phyloP scores from a whole-genome alignment of 2,797 vertebrate species.

The Amblyopsis hoosieri region DNA sequence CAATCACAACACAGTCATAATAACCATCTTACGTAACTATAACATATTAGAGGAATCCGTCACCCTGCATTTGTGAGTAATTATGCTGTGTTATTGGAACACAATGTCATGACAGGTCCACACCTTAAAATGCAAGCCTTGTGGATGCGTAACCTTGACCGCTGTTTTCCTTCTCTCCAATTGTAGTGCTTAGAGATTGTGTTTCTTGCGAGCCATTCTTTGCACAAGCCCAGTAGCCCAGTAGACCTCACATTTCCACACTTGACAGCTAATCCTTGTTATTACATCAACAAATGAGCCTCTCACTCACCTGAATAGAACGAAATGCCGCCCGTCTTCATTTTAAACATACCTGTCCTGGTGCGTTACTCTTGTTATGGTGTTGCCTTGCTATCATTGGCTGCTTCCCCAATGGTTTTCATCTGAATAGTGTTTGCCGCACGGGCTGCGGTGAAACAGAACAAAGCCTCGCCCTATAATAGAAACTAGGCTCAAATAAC shows the following conservation, averaged over 20 bases:
- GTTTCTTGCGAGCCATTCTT: not conserved
- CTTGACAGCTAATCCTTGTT: slow-evolving; percentile 7
- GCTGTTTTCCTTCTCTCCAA: not conserved
- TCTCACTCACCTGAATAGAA: slow-evolving; percentile 5
- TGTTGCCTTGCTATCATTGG: slow-evolving; percentile 6
- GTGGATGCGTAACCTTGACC: slow-evolving; percentile 1
- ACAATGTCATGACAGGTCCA: slow-evolving; percentile 7
- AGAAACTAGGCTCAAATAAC: slow-evolving; percentile 5
- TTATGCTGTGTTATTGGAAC: slow-evolving; percentile 1
- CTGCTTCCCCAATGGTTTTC: slow-evolving; percentile 4
- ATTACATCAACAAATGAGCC: slow-evolving; percentile 10
- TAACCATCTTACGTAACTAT: too few species aligned
- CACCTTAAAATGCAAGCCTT: slow-evolving; percentile 3
- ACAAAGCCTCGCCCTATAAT: not conserved
- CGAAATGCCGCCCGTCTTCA: slow-evolving; percentile 11
- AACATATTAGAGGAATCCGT: too few species aligned
- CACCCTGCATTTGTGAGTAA: too few species aligned
- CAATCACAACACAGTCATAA: too few species aligned
- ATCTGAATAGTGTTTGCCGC: not conserved
- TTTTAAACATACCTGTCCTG: slow-evolving; percentile 38
- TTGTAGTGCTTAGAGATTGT: not conserved
- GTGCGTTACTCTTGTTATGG: slow-evolving; percentile 15
- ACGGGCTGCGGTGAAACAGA: slow-evolving; percentile 1
- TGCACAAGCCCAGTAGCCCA: not conserved
- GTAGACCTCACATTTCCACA: not conserved